Percentiles rank a stretch among this genome's conserved stretches.
phyloP scores from a whole-genome alignment of 2,888 invertebrate genomes.

The Dolichopus griseipennis region DNA sequence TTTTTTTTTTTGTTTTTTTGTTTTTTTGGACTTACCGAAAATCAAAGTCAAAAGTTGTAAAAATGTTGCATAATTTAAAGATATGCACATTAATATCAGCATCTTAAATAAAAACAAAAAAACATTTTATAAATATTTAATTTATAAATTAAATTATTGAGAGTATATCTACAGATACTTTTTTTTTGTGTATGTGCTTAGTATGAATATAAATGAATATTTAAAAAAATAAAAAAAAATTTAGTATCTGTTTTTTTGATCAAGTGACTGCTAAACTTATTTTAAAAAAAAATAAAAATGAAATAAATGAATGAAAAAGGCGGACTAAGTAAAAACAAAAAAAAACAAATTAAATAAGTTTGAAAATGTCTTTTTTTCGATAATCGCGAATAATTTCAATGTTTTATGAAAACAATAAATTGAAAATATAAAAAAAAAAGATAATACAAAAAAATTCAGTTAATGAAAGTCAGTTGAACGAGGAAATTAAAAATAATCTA shows the following conservation, averaged over 20 bases:
- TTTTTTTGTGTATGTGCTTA: not conserved
- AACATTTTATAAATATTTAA: not conserved
- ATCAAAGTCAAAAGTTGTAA: constrained; percentile 1
- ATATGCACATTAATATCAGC: not conserved
- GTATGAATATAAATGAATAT: no score
- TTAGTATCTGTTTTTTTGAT: not conserved
- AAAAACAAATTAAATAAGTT: not conserved
- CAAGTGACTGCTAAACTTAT: not conserved
- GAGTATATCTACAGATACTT: not conserved
- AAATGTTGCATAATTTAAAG: not conserved
- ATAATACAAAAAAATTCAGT: no score
- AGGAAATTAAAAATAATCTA: no score
- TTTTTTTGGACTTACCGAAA: not conserved
- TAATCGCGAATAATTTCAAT: not conserved
- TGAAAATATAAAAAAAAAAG: no score
- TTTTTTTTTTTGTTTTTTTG: not conserved
- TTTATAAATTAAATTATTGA: constrained; percentile 1
- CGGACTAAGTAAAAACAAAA: not conserved
- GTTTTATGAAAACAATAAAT: no score
- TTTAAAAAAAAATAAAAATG: not conserved
- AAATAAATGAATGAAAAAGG: no score
- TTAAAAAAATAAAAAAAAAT: no score
- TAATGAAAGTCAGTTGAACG: no score
- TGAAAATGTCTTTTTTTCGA: not conserved
- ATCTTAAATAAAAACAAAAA: not conserved